Evolutionary conservation across 2,888 invertebrate genomes (phyloP).

Genomic region (Hirudinaria manillensis): DNA sequence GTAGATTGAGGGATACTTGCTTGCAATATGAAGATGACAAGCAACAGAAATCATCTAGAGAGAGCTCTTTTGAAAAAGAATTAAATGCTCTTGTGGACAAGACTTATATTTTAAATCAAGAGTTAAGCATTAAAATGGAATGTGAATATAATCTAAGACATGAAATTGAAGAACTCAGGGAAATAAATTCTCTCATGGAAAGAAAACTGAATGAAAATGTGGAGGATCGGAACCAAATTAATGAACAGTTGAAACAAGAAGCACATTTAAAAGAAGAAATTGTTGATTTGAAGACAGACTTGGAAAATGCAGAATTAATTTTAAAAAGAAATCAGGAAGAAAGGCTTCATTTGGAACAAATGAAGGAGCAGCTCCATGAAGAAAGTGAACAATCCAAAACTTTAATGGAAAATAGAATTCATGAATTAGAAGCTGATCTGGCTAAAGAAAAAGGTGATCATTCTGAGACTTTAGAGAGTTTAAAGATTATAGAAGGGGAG

Average conservation of each 20-base stretch:
- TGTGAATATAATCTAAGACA: no score
- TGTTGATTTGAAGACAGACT: no score
- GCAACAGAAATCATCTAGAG: not conserved
- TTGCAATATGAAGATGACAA: not conserved
- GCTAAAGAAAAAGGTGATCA: conserved; percentile 9
- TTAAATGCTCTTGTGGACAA: no score
- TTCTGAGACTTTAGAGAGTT: conserved; percentile 1
- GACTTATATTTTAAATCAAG: no score
- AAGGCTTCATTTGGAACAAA: not conserved
- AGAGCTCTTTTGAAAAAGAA: no score
- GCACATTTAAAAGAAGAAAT: conserved; percentile 2
- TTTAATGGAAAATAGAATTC: not conserved
- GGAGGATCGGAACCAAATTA: no score
- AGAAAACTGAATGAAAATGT: no score
- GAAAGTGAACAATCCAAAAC: not conserved
- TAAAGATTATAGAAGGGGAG: conserved; percentile 20
- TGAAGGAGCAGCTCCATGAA: not conserved
- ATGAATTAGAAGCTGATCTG: not conserved
- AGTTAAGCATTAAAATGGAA: no score
- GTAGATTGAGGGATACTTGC: not conserved
- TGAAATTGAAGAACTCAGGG: no score
- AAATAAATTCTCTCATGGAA: no score
- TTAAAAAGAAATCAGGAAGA: not conserved
- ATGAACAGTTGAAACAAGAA: not conserved
- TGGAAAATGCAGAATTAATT: not conserved